phyloP scores from a whole-genome alignment of 1,140 invertebrate species.

The Zaprionus lachaisei region DNA sequence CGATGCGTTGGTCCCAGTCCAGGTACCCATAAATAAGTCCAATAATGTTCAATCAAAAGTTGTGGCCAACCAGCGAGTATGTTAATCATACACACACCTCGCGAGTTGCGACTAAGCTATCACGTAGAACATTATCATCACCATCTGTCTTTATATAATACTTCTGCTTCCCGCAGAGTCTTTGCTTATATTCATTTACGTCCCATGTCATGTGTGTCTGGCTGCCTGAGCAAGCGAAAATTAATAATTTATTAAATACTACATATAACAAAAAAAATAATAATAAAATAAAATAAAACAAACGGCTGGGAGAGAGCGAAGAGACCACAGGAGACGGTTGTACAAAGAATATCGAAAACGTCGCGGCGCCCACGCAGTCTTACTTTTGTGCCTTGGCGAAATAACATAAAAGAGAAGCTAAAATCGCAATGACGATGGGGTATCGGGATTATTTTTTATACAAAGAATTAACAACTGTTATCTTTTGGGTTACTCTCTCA shows the following conservation, averaged over 20 bases:
- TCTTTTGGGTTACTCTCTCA: neutral
- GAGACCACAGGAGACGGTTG: constrained; percentile 19
- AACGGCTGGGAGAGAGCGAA: neutral
- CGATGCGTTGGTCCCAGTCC: constrained; percentile 24
- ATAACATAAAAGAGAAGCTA: constrained; percentile 26
- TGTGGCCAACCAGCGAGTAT: constrained; percentile 26
- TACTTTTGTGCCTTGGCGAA: constrained; percentile 18
- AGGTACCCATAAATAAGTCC: constrained; percentile 41
- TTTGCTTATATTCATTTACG: constrained; percentile 56
- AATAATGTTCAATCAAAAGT: constrained; percentile 53
- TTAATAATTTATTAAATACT: constrained; percentile 81
- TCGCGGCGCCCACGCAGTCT: constrained; percentile 37
- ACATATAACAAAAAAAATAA: constrained; percentile 39
- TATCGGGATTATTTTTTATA: constrained; percentile 1
- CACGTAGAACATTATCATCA: constrained; percentile 33
- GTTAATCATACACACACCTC: constrained; percentile 29
- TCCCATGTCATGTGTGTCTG: constrained; percentile 67
- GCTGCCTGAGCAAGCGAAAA: constrained; percentile 56
- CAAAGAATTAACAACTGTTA: neutral
- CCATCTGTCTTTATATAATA: constrained; percentile 59
- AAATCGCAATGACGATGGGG: constrained; percentile 4
- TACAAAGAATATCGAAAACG: constrained; percentile 6
- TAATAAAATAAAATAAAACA: constrained; percentile 27
- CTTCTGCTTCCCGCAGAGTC: constrained; percentile 27
- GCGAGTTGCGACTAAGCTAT: constrained; percentile 25